Percentiles rank a stretch among this genome's conserved stretches.
phyloP scores from a whole-genome alignment of 2,113 vertebrate species.

The Nothoprocta perdicaria region DNA sequence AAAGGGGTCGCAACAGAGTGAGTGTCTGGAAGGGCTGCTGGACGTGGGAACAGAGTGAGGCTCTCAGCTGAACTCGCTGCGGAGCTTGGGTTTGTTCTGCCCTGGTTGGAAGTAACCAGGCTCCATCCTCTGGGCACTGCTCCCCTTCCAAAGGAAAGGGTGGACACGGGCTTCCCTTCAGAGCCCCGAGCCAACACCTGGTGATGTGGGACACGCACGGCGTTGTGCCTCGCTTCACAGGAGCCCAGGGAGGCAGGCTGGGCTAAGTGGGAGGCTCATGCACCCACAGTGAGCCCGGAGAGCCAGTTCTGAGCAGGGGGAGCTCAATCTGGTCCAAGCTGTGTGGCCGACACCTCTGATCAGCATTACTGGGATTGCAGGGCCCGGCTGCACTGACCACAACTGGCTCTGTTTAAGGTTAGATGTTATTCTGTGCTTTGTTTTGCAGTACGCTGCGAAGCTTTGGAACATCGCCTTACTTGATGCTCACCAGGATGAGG shows the following conservation, averaged over 20 bases:
- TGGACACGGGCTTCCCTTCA: not conserved
- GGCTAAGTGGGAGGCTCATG: too few species aligned
- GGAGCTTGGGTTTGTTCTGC: too few species aligned
- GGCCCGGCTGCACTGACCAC: too few species aligned
- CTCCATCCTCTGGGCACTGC: too few species aligned
- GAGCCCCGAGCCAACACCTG: not conserved
- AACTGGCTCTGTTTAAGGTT: not conserved
- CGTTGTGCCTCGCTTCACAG: too few species aligned
- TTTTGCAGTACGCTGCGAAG: not conserved
- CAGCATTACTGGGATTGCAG: too few species aligned
- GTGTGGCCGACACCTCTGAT: too few species aligned
- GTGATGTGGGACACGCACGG: too few species aligned
- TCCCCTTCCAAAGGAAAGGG: not conserved
- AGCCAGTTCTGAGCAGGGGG: too few species aligned
- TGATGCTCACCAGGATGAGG: conserved; percentile 59
- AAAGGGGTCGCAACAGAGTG: conserved; percentile 66
- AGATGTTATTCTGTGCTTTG: not conserved
- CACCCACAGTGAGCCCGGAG: too few species aligned
- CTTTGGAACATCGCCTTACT: conserved; percentile 40
- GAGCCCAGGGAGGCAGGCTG: too few species aligned
- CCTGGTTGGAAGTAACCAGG: not conserved
- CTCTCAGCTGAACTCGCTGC: fast-evolving
- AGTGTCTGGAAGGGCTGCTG: not conserved
- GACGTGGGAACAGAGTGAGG: fast-evolving
- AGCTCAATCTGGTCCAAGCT: too few species aligned